phyloP scores from a whole-genome alignment of 2,888 invertebrate genomes.

The Hydrotaea cyrtoneurina region DNA sequence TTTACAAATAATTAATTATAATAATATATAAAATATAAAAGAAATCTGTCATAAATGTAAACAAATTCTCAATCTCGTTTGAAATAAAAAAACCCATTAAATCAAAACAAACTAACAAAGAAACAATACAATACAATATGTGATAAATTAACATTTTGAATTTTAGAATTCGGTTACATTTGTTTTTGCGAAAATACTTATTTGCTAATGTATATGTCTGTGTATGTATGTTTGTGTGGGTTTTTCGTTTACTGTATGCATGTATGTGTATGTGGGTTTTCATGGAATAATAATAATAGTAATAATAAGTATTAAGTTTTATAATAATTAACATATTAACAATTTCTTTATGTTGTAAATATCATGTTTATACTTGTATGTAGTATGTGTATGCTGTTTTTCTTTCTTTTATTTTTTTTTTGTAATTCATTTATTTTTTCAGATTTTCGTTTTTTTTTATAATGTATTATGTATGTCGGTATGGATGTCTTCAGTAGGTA shows the following conservation, averaged over 20 bases:
- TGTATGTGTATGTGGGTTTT: constrained; percentile 36
- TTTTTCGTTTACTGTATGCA: constrained; percentile 22
- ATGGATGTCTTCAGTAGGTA: constrained; percentile 5
- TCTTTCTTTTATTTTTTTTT: constrained; percentile 23
- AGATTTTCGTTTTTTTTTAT: neutral
- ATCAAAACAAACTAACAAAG: constrained; percentile 25
- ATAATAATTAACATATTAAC: constrained; percentile 36
- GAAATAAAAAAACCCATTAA: neutral
- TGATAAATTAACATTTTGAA: neutral
- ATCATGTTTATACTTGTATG: constrained; percentile 13
- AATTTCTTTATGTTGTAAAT: constrained; percentile 31
- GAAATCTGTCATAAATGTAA: constrained; percentile 15
- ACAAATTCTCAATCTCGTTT: constrained; percentile 5
- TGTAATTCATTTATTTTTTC: constrained; percentile 2
- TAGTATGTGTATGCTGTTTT: neutral
- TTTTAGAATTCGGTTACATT: constrained; percentile 37
- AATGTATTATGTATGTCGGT: constrained; percentile 28
- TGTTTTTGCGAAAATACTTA: constrained; percentile 14
- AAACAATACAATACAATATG: neutral
- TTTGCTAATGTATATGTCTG: constrained; percentile 22
- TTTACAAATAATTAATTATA: constrained; percentile 31
- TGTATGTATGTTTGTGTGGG: constrained; percentile 31
- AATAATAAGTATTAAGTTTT: constrained; percentile 19
- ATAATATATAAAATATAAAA: neutral
- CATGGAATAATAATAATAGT: constrained; percentile 14